Conservation (phyloP, 1,140 invertebrate species). For the Pseudomyrmex dendroicus region DNA sequence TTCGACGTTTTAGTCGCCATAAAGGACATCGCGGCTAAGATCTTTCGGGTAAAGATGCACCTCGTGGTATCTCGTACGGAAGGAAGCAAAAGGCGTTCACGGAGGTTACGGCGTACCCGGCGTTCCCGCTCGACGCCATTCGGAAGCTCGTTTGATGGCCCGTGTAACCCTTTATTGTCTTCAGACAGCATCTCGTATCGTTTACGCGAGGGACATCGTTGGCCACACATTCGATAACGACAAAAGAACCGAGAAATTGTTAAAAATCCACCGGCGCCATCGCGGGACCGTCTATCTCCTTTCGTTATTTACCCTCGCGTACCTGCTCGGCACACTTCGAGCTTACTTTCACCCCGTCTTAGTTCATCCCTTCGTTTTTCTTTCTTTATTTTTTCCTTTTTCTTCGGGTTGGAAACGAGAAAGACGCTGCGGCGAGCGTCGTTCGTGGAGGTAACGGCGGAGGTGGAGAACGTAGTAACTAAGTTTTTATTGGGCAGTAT, state of each 20-base stretch:
- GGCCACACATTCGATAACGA: constrained; percentile 83
- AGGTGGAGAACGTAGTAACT: constrained; percentile 77
- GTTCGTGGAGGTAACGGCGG: constrained; percentile 52
- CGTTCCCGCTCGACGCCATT: constrained; percentile 78
- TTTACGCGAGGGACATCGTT: constrained; percentile 68
- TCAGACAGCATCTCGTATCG: constrained; percentile 71
- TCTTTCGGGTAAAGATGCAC: constrained; percentile 38
- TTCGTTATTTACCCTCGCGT: constrained; percentile 62
- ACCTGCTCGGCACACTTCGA: constrained; percentile 22
- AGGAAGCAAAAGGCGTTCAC: constrained; percentile 63
- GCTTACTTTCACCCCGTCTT: constrained; percentile 17
- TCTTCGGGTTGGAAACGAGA: constrained; percentile 30
- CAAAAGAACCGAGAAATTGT: constrained; percentile 77
- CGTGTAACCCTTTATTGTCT: constrained; percentile 82
- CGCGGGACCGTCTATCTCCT: constrained; percentile 14
- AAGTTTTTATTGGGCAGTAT: constrained; percentile 84
- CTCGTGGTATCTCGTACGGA: constrained; percentile 56
- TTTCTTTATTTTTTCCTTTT: constrained; percentile 41
- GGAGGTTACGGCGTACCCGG: constrained; percentile 72
- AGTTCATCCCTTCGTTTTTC: constrained; percentile 2
- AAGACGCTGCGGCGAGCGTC: constrained; percentile 9
- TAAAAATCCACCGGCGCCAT: constrained; percentile 71
- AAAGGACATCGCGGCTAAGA: constrained; percentile 75
- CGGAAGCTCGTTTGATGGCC: constrained; percentile 83
- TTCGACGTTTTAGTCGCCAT: constrained; percentile 76